Evolutionary conservation across 2,888 invertebrate genomes (phyloP).

Genomic region (Tinea pellionella): DNA sequence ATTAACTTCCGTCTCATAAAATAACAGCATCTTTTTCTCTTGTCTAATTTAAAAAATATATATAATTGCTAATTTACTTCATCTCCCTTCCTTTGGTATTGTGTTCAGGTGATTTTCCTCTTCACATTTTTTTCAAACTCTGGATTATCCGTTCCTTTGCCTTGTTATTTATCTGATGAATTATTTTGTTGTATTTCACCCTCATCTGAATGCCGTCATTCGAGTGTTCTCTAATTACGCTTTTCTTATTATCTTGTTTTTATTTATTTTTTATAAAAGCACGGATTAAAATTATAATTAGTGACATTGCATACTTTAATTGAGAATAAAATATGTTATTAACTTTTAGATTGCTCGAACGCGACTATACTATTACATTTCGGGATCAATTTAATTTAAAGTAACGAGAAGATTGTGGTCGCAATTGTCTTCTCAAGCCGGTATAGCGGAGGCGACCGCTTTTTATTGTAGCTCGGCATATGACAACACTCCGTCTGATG

Average conservation of each 20-base stretch:
- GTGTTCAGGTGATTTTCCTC: slow-evolving; percentile 24
- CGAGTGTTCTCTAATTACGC: slow-evolving; percentile 49
- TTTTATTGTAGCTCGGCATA: too few species aligned
- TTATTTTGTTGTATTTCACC: slow-evolving; percentile 39
- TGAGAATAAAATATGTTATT: neutral
- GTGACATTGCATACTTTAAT: neutral
- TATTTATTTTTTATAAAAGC: neutral
- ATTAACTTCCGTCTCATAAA: neutral
- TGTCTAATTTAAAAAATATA: slow-evolving; percentile 41
- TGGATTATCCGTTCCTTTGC: slow-evolving; percentile 49
- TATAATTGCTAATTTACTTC: slow-evolving; percentile 62
- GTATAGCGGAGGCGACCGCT: too few species aligned
- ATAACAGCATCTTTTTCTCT: slow-evolving; percentile 17
- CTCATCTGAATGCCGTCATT: slow-evolving; percentile 27
- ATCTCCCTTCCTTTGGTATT: slow-evolving; percentile 27
- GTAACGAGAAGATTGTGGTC: too few species aligned
- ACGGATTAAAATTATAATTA: neutral
- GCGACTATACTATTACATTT: too few species aligned
- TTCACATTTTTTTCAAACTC: slow-evolving; percentile 23
- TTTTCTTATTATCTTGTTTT: neutral
- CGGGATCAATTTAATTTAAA: too few species aligned
- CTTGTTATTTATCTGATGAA: slow-evolving; percentile 45
- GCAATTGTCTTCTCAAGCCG: too few species aligned
- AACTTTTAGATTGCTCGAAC: neutral
- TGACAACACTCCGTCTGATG: too few species aligned